phyloP scores from a whole-genome alignment of 2,113 vertebrate species.

The Hippotragus niger region DNA sequence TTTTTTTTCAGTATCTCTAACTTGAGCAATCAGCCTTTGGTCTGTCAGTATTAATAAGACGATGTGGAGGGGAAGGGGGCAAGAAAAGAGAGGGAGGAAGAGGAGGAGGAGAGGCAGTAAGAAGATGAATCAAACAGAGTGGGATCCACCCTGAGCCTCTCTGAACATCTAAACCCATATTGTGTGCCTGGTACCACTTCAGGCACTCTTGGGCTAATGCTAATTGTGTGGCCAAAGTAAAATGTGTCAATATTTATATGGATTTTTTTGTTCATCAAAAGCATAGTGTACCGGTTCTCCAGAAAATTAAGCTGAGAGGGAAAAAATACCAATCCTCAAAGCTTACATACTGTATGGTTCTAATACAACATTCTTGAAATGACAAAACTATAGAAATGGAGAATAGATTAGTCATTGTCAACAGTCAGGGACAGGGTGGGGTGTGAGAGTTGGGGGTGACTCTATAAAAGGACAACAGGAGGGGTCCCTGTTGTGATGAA shows the following conservation, averaged over 20 bases:
- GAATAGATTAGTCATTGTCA: not conserved
- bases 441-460: not conserved
- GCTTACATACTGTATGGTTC: not conserved
- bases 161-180: not conserved
- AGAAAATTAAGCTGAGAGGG: not conserved
- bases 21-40: not conserved
- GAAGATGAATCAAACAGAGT: not conserved
- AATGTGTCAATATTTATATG: not conserved
- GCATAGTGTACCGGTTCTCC: not conserved
- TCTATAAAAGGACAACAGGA: not conserved
- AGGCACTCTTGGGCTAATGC: not conserved
- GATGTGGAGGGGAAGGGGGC: not conserved
- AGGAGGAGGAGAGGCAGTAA: not conserved
- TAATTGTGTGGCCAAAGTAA: not conserved
- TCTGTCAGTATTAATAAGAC: not conserved
- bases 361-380: not conserved
- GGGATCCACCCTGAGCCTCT: no score
- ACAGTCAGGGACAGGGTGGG: not conserved
- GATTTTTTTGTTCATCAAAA: not conserved
- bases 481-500: not conserved
- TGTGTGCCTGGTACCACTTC: rapidly evolving
- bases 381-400: not conserved
- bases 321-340: not conserved
- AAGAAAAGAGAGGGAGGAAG: not conserved
- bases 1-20: not conserved